Evolutionary conservation across 2,113 vertebrate species (phyloP).

Genomic region (Pseudolaguvia tuberculata): DNA sequence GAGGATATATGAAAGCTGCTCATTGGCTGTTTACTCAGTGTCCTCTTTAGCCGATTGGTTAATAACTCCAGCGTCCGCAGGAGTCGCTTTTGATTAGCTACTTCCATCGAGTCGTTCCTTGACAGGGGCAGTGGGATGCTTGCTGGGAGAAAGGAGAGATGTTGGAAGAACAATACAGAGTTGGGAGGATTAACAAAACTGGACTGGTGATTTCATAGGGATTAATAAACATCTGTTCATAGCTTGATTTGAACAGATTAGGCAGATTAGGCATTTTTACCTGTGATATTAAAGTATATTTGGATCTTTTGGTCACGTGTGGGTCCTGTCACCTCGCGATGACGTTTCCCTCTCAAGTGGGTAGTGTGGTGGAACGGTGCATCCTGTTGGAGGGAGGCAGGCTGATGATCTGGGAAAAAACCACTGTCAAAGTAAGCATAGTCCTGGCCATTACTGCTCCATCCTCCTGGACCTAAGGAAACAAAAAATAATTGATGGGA

Average conservation of each 20-base stretch:
- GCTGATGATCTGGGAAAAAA: slow-evolving; percentile 61
- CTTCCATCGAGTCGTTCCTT: slow-evolving; percentile 88
- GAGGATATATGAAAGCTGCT: slow-evolving; percentile 86
- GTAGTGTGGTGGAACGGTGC: slow-evolving; percentile 46
- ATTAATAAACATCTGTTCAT: neutral
- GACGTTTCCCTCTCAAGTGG: slow-evolving; percentile 75
- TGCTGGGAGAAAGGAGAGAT: slow-evolving; percentile 76
- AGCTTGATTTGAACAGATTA: neutral
- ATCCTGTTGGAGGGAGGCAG: slow-evolving; percentile 56
- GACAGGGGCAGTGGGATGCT: slow-evolving; percentile 87
- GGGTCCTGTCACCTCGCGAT: slow-evolving; percentile 68
- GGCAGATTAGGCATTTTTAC: slow-evolving; percentile 57
- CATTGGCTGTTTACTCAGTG: slow-evolving; percentile 83
- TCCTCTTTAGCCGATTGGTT: slow-evolving; percentile 86
- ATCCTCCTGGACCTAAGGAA: slow-evolving; percentile 81
- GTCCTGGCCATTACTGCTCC: slow-evolving; percentile 78
- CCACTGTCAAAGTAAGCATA: slow-evolving; percentile 89
- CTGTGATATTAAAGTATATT: slow-evolving; percentile 95
- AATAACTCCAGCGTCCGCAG: slow-evolving; percentile 85
- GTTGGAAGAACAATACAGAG: slow-evolving; percentile 25
- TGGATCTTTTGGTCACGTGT: slow-evolving; percentile 91
- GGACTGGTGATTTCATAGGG: neutral
- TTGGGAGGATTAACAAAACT: neutral
- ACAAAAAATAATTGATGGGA: neutral
- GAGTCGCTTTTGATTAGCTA: slow-evolving; percentile 86